phyloP scores from a whole-genome alignment of 2,797 vertebrate genomes.

The Centroberyx gerrardi region DNA sequence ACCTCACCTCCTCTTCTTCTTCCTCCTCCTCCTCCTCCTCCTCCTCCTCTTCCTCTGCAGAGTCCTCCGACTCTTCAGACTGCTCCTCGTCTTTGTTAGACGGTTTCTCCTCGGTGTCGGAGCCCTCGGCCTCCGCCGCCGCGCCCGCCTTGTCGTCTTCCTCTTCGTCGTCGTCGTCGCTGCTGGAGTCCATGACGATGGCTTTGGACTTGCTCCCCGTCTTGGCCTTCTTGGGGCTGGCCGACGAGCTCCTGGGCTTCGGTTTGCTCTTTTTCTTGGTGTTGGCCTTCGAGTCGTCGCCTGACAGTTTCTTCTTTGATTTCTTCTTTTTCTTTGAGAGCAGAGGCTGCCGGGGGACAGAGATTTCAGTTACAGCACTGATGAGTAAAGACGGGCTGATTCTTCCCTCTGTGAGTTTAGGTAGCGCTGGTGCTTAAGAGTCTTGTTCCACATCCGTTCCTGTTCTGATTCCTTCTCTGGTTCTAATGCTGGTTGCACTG shows the following conservation, averaged over 20 bases:
- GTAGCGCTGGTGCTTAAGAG: not conserved
- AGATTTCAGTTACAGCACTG: not conserved
- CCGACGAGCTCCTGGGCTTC: slow-evolving; percentile 85
- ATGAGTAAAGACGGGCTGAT: slow-evolving; percentile 7
- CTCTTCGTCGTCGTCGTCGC: slow-evolving; percentile 85
- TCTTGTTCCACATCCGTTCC: not conserved
- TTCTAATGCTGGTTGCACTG: no score
- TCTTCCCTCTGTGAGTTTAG: no score
- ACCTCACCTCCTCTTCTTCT: slow-evolving; percentile 47
- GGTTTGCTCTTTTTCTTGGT: slow-evolving; percentile 85
- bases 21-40: slow-evolving; percentile 37
- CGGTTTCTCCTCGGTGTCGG: slow-evolving; percentile 35
- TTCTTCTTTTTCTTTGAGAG: slow-evolving; percentile 86
- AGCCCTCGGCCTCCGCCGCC: slow-evolving; percentile 82
- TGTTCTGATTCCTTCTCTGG: no score
- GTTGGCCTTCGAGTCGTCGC: slow-evolving; percentile 83
- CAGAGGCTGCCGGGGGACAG: slow-evolving; percentile 68
- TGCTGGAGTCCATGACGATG: slow-evolving; percentile 96
- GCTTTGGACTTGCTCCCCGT: slow-evolving; percentile 90
- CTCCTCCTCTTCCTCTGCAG: slow-evolving; percentile 27
- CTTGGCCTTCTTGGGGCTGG: slow-evolving; percentile 78
- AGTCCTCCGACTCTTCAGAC: slow-evolving; percentile 56
- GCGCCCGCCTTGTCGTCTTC: slow-evolving; percentile 75
- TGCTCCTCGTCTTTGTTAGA: slow-evolving; percentile 50
- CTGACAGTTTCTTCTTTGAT: slow-evolving; percentile 83